phyloP scores from a whole-genome alignment of 2,113 vertebrate species.

The Montifringilla adamsi region DNA sequence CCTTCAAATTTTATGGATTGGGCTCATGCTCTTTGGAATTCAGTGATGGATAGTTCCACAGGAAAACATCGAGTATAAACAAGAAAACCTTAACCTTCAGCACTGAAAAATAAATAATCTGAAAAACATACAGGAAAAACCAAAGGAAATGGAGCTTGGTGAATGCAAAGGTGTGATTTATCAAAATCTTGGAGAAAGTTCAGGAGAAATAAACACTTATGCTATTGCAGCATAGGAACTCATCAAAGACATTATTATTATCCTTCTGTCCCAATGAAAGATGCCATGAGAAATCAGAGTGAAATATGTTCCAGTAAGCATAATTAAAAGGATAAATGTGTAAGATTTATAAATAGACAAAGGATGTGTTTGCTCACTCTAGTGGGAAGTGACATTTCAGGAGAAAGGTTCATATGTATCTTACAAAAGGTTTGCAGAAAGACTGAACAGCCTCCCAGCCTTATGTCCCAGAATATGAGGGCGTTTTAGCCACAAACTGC shows the following conservation, averaged over 20 bases:
- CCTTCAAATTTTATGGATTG: not conserved
- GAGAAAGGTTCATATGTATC: not conserved
- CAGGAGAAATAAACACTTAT: not conserved
- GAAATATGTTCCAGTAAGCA: not conserved
- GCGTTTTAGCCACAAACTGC: not conserved
- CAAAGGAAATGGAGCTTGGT: not conserved
- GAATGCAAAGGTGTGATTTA: not conserved
- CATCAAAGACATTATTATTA: not conserved
- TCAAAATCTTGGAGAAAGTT: not conserved
- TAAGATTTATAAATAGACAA: not conserved
- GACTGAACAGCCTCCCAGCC: not conserved
- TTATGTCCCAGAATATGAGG: not conserved
- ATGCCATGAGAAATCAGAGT: not conserved
- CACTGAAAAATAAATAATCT: not conserved
- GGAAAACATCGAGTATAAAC: not conserved
- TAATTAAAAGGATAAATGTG: not conserved
- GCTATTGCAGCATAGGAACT: not conserved
- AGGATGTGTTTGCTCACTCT: not conserved
- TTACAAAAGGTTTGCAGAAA: not conserved
- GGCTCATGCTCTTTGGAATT: not conserved
- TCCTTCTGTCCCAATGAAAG: not conserved
- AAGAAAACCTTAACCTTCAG: not conserved
- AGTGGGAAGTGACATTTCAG: not conserved
- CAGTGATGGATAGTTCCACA: not conserved
- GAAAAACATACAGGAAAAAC: not conserved